Evolutionary conservation across 2,113 vertebrate species (phyloP), one percentile per base, ranked within the genome.

Genomic region (Coryphaenoides rupestris): DNA sequence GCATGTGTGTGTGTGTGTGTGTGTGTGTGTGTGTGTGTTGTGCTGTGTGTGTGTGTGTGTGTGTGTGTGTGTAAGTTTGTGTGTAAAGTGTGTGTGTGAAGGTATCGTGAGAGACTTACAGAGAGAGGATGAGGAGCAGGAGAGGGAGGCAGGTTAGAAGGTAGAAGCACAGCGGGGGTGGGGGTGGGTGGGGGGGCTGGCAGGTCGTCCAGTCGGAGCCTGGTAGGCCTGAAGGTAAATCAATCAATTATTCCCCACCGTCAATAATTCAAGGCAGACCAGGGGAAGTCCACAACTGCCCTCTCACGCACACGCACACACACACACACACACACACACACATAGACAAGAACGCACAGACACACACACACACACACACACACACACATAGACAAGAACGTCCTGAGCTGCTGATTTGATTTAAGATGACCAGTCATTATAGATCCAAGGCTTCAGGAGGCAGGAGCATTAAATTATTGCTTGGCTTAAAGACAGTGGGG

Each of bases 161-260:
- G 13, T 14, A n/a, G 14, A 28, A 45, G 71, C 55, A 23, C 61
- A 56, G 72, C 67, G 69, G 53, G 28, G 45, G n/a, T 62, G 71
- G 70, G 17, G 70, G 58, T 47, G 72, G 67, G 76, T 64, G 71
- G 71, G 26, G 33, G 71, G 71, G 75, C 75, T 82, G 76, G 73
- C 68, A 81, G 71, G 61, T 45, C 75, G 68, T 74, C 79, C 78
- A 72, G 66, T 84, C 76, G 72, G 76, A 85, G 68, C 68, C 78
- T 80, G 84, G 87, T 81, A 81, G 78, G 85, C 82, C 74, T 87
- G 85, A 88, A 87, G 88, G 87, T 89, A 86, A 90, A 88, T 78
- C 79, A 83, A 90, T 91, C 83, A 86, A 88, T 91, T 88, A 89
- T 89, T 86, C 83, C 75, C 72, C 81, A 68, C 61, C 56, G 81